phyloP scores from a whole-genome alignment of 2,888 invertebrate genomes.

The Entomobrya multifasciata region DNA sequence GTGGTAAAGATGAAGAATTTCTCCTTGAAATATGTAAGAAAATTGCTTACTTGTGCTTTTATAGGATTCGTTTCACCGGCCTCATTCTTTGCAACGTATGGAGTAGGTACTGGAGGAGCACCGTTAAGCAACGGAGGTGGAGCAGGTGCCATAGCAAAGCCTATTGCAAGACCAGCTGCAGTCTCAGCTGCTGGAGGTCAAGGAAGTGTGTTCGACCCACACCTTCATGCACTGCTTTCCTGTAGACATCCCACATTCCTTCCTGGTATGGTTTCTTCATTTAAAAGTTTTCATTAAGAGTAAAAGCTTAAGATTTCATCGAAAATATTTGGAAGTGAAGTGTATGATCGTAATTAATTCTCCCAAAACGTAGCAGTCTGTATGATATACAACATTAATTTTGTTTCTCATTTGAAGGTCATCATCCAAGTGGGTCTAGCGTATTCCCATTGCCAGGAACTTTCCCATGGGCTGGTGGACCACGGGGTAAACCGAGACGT shows the following conservation, averaged over 20 bases:
- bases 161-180: constrained; percentile 88
- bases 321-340: constrained; percentile 3
- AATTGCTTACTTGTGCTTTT: no score
- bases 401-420: constrained; percentile 68
- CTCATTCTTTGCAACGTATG: constrained; percentile 78
- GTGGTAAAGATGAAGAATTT: no score
- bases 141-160: constrained; percentile 86
- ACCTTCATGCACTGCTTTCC: constrained; percentile 90
- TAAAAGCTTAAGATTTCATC: neutral
- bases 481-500: constrained; percentile 94
- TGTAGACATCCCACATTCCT: constrained; percentile 93
- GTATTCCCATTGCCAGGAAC: constrained; percentile 83
- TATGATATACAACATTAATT: no score
- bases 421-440: constrained; percentile 78
- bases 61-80: constrained; percentile 79
- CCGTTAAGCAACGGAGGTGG: constrained; percentile 66
- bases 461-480: constrained; percentile 95
- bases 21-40: no score
- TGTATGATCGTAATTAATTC: no score
- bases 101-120: constrained; percentile 65
- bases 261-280: constrained; percentile 84
- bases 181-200: constrained; percentile 78
- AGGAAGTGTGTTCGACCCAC: constrained; percentile 85
- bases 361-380: no score
- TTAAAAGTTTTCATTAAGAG: neutral